Conservation (phyloP, 2,113 vertebrate genomes). For the Trematocara zebra region DNA sequence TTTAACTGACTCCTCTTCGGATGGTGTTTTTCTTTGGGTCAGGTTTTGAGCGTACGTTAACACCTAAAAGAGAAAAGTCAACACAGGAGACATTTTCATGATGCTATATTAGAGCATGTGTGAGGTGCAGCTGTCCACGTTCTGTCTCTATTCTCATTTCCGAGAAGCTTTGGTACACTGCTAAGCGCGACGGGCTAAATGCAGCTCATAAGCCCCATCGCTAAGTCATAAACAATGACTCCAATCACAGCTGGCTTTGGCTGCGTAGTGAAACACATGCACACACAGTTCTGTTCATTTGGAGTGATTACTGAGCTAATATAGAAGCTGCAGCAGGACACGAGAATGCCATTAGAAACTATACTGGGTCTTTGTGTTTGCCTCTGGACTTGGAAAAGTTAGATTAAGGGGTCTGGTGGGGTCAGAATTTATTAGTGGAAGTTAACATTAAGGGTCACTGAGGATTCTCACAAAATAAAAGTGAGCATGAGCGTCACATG, state of each 20-base stretch:
- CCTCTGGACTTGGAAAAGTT: neutral
- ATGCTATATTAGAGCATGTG: neutral
- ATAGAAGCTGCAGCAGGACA: constrained; percentile 1
- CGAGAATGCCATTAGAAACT: neutral
- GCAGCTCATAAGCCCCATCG: constrained; percentile 23
- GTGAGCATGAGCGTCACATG: neutral
- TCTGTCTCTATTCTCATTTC: constrained; percentile 4
- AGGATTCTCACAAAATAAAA: neutral
- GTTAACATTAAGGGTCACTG: neutral
- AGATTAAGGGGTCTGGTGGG: neutral
- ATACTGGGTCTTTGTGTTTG: neutral
- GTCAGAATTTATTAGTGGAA: neutral
- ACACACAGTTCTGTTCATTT: neutral
- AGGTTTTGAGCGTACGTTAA: neutral
- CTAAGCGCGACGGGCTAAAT: constrained; percentile 45
- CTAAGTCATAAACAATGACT: constrained; percentile 52
- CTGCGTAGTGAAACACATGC: neutral
- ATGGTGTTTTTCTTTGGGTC: neutral
- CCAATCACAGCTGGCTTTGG: constrained; percentile 21
- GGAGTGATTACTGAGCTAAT: constrained; percentile 17
- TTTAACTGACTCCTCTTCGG: neutral
- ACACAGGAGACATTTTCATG: neutral
- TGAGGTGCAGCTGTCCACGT: constrained; percentile 54
- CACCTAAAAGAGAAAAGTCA: neutral
- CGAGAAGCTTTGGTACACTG: constrained; percentile 36